These are phyloP conservation scores for Corbicula japonica DNA, from an alignment of 2,888 invertebrate species.

Conservation along the genomic window DNA sequence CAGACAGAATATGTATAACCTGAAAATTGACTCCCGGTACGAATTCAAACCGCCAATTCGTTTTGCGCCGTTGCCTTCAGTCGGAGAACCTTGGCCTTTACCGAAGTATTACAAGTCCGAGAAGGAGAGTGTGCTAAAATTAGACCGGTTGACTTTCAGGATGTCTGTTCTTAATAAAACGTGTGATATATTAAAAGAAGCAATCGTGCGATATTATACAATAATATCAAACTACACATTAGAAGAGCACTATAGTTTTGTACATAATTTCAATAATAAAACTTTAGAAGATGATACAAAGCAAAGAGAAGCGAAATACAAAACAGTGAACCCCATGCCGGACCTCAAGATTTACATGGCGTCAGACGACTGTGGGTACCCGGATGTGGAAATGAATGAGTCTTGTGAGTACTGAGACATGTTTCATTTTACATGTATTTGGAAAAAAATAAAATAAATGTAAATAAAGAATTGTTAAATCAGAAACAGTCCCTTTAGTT, in stretches of 20 bases:
- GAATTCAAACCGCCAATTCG: constrained; percentile 49
- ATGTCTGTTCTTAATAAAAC: constrained; percentile 83
- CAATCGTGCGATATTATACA: constrained; percentile 88
- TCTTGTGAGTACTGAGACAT: constrained; percentile 77
- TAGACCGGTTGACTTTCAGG: constrained; percentile 49
- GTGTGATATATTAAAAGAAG: constrained; percentile 89
- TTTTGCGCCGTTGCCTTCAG: constrained; percentile 49
- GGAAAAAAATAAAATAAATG: no score
- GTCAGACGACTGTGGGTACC: constrained; percentile 47
- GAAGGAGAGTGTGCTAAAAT: constrained; percentile 33
- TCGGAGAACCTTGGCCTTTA: constrained; percentile 61
- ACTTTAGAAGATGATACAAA: constrained; percentile 18
- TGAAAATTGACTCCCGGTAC: constrained; percentile 40
- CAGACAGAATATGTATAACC: constrained; percentile 21
- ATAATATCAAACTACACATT: constrained; percentile 84
- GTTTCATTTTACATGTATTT: not conserved
- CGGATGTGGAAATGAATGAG: constrained; percentile 70
- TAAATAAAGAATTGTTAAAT: no score
- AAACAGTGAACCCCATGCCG: constrained; percentile 29
- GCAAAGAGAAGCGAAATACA: constrained; percentile 36
- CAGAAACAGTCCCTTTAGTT: no score
- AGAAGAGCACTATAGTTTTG: constrained; percentile 65
- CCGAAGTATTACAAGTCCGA: constrained; percentile 36
- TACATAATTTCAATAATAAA: constrained; percentile 54
- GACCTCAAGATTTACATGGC: constrained; percentile 41